Conservation (phyloP, 2,113 vertebrate genomes). For the Chinchilla lanigera region DNA sequence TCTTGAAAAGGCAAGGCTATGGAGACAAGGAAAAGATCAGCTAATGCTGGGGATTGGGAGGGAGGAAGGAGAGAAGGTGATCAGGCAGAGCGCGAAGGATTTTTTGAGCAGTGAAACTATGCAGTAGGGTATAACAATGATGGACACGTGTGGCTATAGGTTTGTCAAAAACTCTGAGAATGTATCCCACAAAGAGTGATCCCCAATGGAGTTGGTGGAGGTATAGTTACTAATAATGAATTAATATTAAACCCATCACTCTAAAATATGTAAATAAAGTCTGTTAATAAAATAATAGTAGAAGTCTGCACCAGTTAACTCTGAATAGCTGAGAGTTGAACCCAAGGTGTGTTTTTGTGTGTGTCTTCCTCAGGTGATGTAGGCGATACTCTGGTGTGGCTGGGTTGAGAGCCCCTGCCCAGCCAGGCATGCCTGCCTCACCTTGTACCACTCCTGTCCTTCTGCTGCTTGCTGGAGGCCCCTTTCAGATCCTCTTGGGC, state of each 20-base stretch:
- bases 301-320: not conserved
- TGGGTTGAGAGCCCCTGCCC: rapidly evolving
- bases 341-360: not conserved
- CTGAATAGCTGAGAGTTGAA: not conserved
- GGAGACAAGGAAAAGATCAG: not conserved
- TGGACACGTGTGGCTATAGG: rapidly evolving
- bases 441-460: rapidly evolving
- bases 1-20: not conserved
- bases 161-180: not conserved
- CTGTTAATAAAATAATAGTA: not conserved
- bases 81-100: not conserved
- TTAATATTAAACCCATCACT: not conserved
- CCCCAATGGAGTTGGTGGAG: not conserved
- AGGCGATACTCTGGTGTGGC: rapidly evolving
- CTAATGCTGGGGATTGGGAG: not conserved
- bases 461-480: not conserved
- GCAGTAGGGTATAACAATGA: too few relatives aligned
- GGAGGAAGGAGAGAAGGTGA: too few relatives aligned
- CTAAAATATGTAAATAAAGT: not conserved
- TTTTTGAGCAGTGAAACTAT: not conserved
- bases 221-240: not conserved
- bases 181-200: not conserved
- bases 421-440: rapidly evolving
- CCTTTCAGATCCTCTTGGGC: not conserved
- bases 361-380: not conserved